Evolutionary conservation across 2,888 invertebrate genomes (phyloP).

Genomic region (Ophion obscuratus): DNA sequence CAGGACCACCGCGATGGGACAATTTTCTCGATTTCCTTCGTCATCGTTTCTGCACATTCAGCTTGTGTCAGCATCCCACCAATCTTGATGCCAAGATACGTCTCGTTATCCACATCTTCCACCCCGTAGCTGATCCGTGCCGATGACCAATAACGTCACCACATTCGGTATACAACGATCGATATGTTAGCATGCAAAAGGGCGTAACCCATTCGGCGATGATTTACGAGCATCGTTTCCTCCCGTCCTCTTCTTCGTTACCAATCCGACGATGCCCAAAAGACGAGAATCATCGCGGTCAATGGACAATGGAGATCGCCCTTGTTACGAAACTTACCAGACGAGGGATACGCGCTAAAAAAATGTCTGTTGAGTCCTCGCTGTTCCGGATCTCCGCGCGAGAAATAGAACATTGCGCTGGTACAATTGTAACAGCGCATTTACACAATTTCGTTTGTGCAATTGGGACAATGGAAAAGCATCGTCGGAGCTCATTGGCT

Average conservation of each 20-base stretch:
- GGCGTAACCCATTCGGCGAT: slow-evolving; percentile 26
- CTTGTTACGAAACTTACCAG: slow-evolving; percentile 25
- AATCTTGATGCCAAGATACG: slow-evolving; percentile 7
- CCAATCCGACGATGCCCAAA: not conserved
- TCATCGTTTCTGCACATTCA: slow-evolving; percentile 30
- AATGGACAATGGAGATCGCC: slow-evolving; percentile 33
- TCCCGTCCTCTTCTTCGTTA: not conserved
- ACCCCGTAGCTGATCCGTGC: slow-evolving; percentile 49
- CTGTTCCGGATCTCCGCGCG: not conserved
- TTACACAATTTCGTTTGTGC: not conserved
- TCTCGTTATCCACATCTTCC: slow-evolving; percentile 31
- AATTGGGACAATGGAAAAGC: not conserved
- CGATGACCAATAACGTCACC: slow-evolving; percentile 64
- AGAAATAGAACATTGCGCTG: not conserved
- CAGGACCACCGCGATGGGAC: not conserved
- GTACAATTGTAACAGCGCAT: not conserved
- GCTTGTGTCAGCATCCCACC: slow-evolving; percentile 21
- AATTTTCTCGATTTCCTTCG: slow-evolving; percentile 18
- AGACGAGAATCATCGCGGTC: slow-evolving; percentile 23
- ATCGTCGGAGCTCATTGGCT: too few species aligned
- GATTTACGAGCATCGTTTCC: slow-evolving; percentile 10
- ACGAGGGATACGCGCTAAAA: not conserved
- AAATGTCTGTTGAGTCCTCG: not conserved
- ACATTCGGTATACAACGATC: slow-evolving; percentile 22
- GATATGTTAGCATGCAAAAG: not conserved